Conservation (phyloP, 2,113 vertebrate genomes). For the Castor canadensis region DNA sequence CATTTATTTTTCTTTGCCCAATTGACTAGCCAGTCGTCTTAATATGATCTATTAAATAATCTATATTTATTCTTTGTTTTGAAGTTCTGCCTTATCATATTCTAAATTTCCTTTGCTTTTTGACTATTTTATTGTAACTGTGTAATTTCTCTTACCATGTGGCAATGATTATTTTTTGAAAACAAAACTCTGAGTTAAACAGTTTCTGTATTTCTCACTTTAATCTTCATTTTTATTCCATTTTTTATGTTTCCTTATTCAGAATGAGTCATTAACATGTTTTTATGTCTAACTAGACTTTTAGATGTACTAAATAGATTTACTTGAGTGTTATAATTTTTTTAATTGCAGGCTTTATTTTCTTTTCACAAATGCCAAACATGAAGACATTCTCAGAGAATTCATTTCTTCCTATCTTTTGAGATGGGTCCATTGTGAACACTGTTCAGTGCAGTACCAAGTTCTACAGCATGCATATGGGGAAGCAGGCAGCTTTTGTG, state of each 20-base stretch:
- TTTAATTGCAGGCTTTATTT: background rate
- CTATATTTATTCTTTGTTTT: slow-evolving; percentile 1
- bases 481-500: background rate
- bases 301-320: background rate
- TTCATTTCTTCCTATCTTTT: background rate
- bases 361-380: background rate
- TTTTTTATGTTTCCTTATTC: background rate
- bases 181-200: background rate
- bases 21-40: background rate
- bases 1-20: background rate
- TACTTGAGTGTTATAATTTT: background rate
- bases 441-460: background rate
- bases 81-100: background rate
- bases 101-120: background rate
- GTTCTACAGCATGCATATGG: background rate
- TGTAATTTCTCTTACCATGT: background rate
- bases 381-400: background rate
- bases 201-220: background rate
- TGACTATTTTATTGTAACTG: background rate
- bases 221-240: slow-evolving; percentile 22
- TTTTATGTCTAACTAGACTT: slow-evolving; percentile 38
- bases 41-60: background rate
- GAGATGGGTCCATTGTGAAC: background rate
- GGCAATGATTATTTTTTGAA: slow-evolving; percentile 35
- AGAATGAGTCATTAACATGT: background rate